phyloP scores from a whole-genome alignment of 2,888 invertebrate species.

The Encarsia formosa region DNA sequence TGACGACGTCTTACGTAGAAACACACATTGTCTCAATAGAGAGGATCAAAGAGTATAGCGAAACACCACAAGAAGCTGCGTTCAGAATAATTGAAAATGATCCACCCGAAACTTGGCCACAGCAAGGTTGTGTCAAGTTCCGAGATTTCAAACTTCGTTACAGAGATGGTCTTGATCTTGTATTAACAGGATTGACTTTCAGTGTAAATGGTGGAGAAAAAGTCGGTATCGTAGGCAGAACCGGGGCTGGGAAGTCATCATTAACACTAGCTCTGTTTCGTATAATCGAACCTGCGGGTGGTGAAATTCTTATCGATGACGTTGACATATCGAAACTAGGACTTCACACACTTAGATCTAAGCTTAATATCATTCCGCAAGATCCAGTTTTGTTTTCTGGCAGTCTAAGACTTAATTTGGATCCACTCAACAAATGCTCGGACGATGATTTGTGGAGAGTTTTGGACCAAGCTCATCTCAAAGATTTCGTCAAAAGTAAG shows the following conservation, averaged over 20 bases:
- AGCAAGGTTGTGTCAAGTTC: slow-evolving; percentile 74
- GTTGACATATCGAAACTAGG: slow-evolving; percentile 78
- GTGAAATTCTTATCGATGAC: slow-evolving; percentile 79
- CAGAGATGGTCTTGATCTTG: slow-evolving; percentile 80
- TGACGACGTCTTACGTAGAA: slow-evolving; percentile 95
- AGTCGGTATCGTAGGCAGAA: slow-evolving; percentile 85
- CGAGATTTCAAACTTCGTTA: slow-evolving; percentile 80
- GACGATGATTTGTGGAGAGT: slow-evolving; percentile 87
- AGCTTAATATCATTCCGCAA: slow-evolving; percentile 84
- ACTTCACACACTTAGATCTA: slow-evolving; percentile 77
- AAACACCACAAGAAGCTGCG: slow-evolving; percentile 77
- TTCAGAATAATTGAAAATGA: slow-evolving; percentile 66
- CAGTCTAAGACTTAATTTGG: slow-evolving; percentile 83
- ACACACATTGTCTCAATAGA: slow-evolving; percentile 97
- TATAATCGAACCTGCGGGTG: slow-evolving; percentile 80
- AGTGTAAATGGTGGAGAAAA: slow-evolving; percentile 79
- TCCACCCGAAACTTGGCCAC: slow-evolving; percentile 74
- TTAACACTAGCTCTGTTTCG: slow-evolving; percentile 83
- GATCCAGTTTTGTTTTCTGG: slow-evolving; percentile 96
- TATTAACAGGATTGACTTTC: slow-evolving; percentile 76
- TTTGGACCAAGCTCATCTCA: slow-evolving; percentile 85
- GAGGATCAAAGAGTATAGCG: slow-evolving; percentile 92
- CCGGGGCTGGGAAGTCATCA: slow-evolving; percentile 90
- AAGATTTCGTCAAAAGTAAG: slow-evolving; percentile 73
- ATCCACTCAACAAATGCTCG: slow-evolving; percentile 74